Evolutionary conservation across 2,888 invertebrate genomes (phyloP).

Genomic region (Lepidocyrtoides sp.): DNA sequence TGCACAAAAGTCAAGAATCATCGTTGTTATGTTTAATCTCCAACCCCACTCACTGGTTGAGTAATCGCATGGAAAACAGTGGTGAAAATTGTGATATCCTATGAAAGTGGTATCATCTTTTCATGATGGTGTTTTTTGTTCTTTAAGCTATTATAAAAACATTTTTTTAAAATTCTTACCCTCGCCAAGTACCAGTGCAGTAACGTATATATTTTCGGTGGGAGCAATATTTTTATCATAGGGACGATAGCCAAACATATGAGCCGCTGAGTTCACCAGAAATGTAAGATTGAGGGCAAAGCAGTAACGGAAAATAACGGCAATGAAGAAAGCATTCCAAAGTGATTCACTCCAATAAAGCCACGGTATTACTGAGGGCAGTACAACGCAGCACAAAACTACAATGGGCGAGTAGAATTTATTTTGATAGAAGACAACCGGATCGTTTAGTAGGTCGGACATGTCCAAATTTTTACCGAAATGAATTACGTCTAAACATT

Average conservation of each 20-base stretch:
- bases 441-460: constrained; percentile 93
- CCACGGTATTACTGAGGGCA: constrained; percentile 91
- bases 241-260: constrained; percentile 88
- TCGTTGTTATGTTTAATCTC: constrained; percentile 77
- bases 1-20: constrained; percentile 69
- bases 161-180: no score
- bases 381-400: constrained; percentile 69
- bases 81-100: constrained; percentile 82
- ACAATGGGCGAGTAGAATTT: constrained; percentile 88
- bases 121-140: no score
- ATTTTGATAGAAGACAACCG: constrained; percentile 94
- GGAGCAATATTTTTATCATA: constrained; percentile 81
- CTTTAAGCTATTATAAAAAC: not conserved
- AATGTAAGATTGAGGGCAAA: constrained; percentile 96
- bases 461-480: constrained; percentile 91
- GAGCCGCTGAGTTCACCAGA: constrained; percentile 97
- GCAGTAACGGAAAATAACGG: constrained; percentile 92
- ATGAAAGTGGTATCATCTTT: not conserved
- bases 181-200: constrained; percentile 80
- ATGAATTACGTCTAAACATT: no score
- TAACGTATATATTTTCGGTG: constrained; percentile 78
- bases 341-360: constrained; percentile 94
- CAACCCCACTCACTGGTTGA: constrained; percentile 78
- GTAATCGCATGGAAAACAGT: constrained; percentile 82
- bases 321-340: constrained; percentile 93